Conservation (phyloP, 2,888 invertebrate species). For the Clostera curtula region DNA sequence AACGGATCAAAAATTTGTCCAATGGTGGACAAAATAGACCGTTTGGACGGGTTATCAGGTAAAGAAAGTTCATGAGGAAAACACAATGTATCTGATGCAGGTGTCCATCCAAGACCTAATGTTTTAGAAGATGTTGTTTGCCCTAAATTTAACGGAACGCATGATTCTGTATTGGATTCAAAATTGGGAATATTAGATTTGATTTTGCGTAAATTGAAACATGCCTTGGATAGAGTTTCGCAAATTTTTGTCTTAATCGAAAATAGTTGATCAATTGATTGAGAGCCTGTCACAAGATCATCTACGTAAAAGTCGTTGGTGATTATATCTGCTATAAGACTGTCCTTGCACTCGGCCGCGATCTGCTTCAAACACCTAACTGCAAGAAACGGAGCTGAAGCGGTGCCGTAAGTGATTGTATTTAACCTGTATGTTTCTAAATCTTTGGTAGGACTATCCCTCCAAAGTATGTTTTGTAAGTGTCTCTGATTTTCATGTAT, state of each 20-base stretch:
- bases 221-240: background rate
- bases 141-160: background rate
- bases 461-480: conserved; percentile 3
- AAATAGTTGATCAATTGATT: background rate
- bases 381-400: conserved; percentile 1
- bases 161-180: background rate
- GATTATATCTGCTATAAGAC: background rate
- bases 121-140: background rate
- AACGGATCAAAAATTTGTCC: background rate
- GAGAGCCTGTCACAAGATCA: background rate
- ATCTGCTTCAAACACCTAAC: conserved; percentile 1
- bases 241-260: background rate
- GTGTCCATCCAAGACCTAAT: background rate
- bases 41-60: background rate
- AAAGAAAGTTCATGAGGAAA: background rate
- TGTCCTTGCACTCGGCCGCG: background rate
- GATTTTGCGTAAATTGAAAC: background rate
- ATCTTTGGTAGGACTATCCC: conserved; percentile 1
- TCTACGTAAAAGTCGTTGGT: background rate
- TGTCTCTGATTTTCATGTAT: conserved; percentile 4
- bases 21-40: background rate
- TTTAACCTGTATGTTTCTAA: conserved; percentile 1
- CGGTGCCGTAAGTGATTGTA: background rate
- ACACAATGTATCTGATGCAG: background rate
- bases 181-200: background rate